These are phyloP conservation scores for Sphyrna mokarran DNA, from an alignment of 2,113 vertebrate genomes.

Conservation along the genomic window DNA sequence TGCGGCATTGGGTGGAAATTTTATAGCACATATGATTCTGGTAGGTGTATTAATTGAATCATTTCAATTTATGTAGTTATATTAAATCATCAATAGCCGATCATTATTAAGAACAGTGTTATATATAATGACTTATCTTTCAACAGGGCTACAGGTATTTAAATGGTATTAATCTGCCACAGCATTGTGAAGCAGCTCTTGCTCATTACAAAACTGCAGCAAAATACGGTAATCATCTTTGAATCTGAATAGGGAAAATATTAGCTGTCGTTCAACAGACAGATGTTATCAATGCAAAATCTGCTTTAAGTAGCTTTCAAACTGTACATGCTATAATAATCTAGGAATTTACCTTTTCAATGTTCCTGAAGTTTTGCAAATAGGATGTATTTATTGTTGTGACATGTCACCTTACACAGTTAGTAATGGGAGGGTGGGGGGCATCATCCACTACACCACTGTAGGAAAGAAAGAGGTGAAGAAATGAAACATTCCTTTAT, in stretches of 20 bases:
- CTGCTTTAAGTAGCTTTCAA: background rate
- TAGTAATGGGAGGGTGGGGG: background rate
- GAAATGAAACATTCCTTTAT: background rate
- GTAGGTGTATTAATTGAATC: constrained; percentile 45
- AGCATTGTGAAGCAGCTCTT: constrained; percentile 52
- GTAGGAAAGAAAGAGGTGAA: background rate
- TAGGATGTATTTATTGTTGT: background rate
- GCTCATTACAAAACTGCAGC: constrained; percentile 54
- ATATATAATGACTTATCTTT: constrained; percentile 40
- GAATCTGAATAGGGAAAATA: background rate
- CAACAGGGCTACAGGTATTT: constrained; percentile 54
- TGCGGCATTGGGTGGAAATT: constrained; percentile 54
- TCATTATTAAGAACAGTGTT: constrained; percentile 38
- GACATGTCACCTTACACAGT: background rate
- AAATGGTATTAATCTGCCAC: constrained; percentile 54
- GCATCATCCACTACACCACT: background rate
- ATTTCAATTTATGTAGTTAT: constrained; percentile 35
- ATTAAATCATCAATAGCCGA: constrained; percentile 21
- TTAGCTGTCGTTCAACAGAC: background rate
- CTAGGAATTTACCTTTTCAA: background rate
- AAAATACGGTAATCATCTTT: constrained; percentile 47
- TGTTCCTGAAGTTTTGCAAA: background rate
- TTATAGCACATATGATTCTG: constrained; percentile 56
- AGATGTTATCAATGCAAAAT: background rate
- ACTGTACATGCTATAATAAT: background rate